Percentiles rank a stretch among this genome's conserved stretches.
Conservation (phyloP, 2,888 invertebrate genomes). For the Camptogramma bilineatum region DNA sequence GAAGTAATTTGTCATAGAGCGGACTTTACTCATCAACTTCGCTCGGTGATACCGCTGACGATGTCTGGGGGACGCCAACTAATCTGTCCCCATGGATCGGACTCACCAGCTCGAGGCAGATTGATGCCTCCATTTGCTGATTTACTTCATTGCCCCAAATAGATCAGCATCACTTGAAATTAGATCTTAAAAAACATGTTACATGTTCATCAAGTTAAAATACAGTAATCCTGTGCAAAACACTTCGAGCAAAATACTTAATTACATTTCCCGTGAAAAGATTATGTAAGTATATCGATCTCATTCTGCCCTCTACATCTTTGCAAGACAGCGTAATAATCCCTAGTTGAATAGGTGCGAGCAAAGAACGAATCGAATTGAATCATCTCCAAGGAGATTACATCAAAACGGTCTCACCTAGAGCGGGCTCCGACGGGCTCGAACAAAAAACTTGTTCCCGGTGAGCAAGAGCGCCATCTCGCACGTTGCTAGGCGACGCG, state of each 20-base stretch:
- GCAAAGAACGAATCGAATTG: conserved; percentile 69
- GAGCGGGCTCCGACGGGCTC: conserved; percentile 54
- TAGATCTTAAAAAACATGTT: too few species aligned
- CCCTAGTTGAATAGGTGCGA: conserved; percentile 52
- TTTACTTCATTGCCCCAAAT: conserved; percentile 10
- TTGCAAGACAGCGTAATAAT: conserved; percentile 37
- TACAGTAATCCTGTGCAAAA: background rate
- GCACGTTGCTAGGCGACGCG: conserved; percentile 82
- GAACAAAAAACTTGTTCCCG: conserved; percentile 77
- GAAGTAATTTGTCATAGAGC: background rate
- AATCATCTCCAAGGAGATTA: conserved; percentile 77
- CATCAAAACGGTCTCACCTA: conserved; percentile 82
- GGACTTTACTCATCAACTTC: background rate
- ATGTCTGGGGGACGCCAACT: conserved; percentile 11
- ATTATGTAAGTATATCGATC: background rate
- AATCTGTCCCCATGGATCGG: conserved; percentile 26
- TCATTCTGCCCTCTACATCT: conserved; percentile 16
- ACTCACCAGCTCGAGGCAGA: conserved; percentile 17
- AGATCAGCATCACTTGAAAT: background rate
- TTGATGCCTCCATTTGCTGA: conserved; percentile 23
- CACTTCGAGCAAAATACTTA: background rate
- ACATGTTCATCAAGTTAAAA: too few species aligned
- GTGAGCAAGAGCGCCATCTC: conserved; percentile 79
- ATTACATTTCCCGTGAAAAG: background rate
- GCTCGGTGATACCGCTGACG: background rate